A percentile compares a stretch with the other conserved stretches of the same genome.
Evolutionary conservation across 2,797 vertebrate species (phyloP).

Genomic region (Euphonia xanthogaster): DNA sequence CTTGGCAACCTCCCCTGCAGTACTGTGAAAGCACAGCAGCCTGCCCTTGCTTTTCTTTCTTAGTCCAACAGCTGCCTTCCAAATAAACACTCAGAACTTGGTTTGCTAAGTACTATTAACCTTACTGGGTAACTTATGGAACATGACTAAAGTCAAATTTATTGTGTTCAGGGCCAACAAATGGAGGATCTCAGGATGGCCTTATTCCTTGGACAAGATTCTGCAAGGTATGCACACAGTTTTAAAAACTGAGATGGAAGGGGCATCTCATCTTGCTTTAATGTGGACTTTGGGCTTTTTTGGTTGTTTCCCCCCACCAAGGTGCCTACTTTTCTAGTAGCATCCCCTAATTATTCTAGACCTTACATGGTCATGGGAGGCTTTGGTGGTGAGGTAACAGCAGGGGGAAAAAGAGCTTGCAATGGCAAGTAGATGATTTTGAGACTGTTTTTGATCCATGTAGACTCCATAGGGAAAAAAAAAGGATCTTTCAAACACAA

Average conservation of each 20-base stretch:
- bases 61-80: background rate
- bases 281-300: background rate
- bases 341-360: background rate
- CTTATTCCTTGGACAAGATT: constrained; percentile 92
- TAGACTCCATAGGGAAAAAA: background rate
- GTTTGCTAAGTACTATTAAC: background rate
- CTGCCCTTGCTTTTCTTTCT: background rate
- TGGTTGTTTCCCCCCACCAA: rapidly evolving
- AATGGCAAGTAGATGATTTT: background rate
- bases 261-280: background rate
- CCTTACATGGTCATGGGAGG: background rate
- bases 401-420: background rate
- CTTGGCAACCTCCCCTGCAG: background rate
- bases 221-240: constrained; percentile 85
- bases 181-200: constrained; percentile 79
- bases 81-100: background rate
- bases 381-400: background rate
- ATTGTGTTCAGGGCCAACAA: constrained; percentile 72
- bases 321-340: background rate
- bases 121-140: background rate
- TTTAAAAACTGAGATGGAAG: background rate
- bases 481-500: background rate
- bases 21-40: background rate
- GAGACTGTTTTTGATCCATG: background rate
- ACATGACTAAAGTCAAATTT: background rate